Evolutionary conservation across 2,797 vertebrate species (phyloP).

Genomic region (Amblyopsis hoosieri): DNA sequence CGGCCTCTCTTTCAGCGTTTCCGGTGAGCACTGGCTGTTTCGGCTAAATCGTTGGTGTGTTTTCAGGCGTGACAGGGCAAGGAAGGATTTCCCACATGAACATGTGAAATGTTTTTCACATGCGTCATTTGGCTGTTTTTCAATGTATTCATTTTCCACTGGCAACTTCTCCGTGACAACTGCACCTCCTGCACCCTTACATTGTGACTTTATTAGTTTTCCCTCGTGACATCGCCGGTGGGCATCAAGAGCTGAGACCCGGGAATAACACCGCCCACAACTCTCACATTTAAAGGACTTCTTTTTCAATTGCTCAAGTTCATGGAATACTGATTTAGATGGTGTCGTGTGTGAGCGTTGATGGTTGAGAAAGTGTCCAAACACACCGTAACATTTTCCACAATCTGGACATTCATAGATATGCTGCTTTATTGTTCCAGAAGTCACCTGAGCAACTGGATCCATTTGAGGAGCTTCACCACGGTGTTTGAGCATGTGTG

Average conservation of each 20-base stretch:
- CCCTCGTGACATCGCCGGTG: conserved; percentile 81
- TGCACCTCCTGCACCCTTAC: conserved; percentile 51
- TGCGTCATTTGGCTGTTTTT: conserved; percentile 27
- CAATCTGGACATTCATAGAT: conserved; percentile 78
- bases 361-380: conserved; percentile 81
- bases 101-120: conserved; percentile 65
- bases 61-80: conserved; percentile 66
- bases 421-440: conserved; percentile 53
- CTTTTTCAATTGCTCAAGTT: conserved; percentile 80
- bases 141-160: conserved; percentile 48
- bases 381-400: conserved; percentile 71
- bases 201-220: conserved; percentile 74
- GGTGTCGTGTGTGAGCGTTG: conserved; percentile 77
- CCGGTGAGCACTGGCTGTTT: conserved; percentile 58
- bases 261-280: conserved; percentile 80
- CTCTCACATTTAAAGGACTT: conserved; percentile 81
- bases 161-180: conserved; percentile 31
- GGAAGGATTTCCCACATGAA: conserved; percentile 78
- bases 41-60: conserved; percentile 79
- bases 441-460: conserved; percentile 12
- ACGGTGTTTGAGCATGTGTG: conserved; percentile 62
- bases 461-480: conserved; percentile 44
- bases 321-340: conserved; percentile 78
- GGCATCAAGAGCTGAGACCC: conserved; percentile 81
- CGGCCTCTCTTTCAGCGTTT: conserved; percentile 53